A percentile compares a stretch with the other conserved stretches of the same genome.
Conservation (phyloP, 2,113 vertebrate species). For the Syrmaticus mikado region DNA sequence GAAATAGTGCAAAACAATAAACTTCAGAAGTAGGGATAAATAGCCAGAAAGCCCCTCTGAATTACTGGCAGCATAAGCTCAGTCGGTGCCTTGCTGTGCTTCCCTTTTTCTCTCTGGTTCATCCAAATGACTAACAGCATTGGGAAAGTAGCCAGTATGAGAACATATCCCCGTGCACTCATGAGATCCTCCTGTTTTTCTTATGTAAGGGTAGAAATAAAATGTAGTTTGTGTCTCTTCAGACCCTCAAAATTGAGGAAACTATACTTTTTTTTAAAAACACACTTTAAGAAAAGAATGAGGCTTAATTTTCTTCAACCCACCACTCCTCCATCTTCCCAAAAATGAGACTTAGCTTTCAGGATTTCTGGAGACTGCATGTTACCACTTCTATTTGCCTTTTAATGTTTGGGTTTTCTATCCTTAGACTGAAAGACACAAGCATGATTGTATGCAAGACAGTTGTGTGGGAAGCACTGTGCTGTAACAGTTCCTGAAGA, state of each 20-base stretch:
- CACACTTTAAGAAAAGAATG: fast-evolving
- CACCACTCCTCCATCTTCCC: not conserved
- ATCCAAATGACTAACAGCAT: slow-evolving; percentile 58
- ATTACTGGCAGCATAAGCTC: slow-evolving; percentile 50
- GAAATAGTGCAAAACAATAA: slow-evolving; percentile 69
- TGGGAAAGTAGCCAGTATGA: slow-evolving; percentile 54
- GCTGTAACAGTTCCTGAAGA: not conserved
- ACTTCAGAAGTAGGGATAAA: slow-evolving; percentile 64
- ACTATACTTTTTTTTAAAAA: not conserved
- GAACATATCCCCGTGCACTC: slow-evolving; percentile 36
- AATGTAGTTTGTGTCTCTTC: not conserved
- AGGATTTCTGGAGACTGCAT: not conserved
- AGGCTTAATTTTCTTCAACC: not conserved
- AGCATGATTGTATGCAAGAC: not conserved
- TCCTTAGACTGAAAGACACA: not conserved
- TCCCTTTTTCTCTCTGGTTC: slow-evolving; percentile 47
- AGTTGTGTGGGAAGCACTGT: not conserved
- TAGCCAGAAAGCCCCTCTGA: slow-evolving; percentile 47
- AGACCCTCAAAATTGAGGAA: not conserved
- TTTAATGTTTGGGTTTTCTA: not conserved
- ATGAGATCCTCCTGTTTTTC: slow-evolving; percentile 6
- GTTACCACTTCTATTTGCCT: not conserved
- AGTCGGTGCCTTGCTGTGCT: slow-evolving; percentile 66
- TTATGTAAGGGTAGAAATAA: slow-evolving; percentile 1
- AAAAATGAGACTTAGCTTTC: not conserved